phyloP scores from a whole-genome alignment of 2,888 invertebrate genomes.

The Andricus quercusramuli region DNA sequence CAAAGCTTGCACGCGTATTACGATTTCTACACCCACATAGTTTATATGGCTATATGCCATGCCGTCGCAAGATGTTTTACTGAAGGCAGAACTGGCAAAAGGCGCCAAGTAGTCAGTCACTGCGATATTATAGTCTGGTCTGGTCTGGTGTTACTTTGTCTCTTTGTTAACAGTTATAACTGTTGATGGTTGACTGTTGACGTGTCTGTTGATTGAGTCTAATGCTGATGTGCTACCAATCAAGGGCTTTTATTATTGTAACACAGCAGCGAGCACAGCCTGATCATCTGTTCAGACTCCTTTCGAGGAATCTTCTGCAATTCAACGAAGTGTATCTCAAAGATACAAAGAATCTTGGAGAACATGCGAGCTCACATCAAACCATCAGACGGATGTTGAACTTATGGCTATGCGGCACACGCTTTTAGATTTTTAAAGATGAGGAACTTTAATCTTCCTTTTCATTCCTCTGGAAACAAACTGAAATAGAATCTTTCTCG shows the following conservation, averaged over 20 bases:
- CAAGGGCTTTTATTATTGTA: conserved; percentile 7
- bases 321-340: background rate
- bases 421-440: background rate
- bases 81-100: conserved; percentile 48
- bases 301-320: background rate
- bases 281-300: conserved; percentile 4
- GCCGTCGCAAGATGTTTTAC: conserved; percentile 54
- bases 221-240: conserved; percentile 5
- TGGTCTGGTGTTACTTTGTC: too few relatives aligned
- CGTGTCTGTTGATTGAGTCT: background rate
- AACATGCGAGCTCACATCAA: background rate
- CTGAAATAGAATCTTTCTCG: background rate
- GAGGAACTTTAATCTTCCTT: background rate
- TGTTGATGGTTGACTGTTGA: background rate
- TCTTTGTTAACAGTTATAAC: background rate
- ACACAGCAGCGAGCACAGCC: background rate
- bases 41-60: background rate
- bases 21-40: background rate
- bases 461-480: background rate
- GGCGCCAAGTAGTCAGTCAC: conserved; percentile 61
- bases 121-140: conserved; percentile 38
- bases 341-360: conserved; percentile 8
- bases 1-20: conserved; percentile 17
- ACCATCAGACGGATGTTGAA: background rate
- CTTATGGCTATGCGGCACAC: background rate